Percentiles rank a stretch among this genome's conserved stretches.
Conservation (phyloP, 1,140 invertebrate genomes). For the Leptonema lineaticorne region DNA sequence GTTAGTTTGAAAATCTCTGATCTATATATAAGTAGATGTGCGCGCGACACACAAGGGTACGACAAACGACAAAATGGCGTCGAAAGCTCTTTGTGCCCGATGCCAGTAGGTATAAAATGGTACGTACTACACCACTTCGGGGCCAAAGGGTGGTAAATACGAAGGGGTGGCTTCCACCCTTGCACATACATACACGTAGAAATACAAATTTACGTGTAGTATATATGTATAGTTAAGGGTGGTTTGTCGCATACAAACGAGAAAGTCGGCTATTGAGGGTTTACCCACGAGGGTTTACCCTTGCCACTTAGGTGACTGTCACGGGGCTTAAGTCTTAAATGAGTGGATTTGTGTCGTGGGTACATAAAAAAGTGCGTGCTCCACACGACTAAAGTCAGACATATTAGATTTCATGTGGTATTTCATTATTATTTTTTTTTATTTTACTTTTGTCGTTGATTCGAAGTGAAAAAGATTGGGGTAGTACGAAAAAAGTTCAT, state of each 20-base stretch:
- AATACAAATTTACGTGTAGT: neutral
- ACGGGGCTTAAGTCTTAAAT: slow-evolving; percentile 26
- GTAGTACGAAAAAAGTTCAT: slow-evolving; percentile 7
- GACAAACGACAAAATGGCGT: slow-evolving; percentile 41
- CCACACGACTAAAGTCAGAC: neutral
- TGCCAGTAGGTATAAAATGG: slow-evolving; percentile 12
- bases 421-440: neutral
- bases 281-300: slow-evolving; percentile 20
- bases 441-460: neutral
- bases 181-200: neutral
- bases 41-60: slow-evolving; percentile 9
- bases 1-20: no score
- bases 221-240: neutral
- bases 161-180: slow-evolving; percentile 9
- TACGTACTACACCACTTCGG: slow-evolving; percentile 10
- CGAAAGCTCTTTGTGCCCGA: slow-evolving; percentile 34
- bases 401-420: slow-evolving; percentile 9
- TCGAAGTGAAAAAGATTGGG: neutral
- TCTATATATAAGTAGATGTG: neutral
- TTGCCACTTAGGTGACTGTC: slow-evolving; percentile 21
- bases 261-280: neutral
- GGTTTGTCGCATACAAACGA: neutral
- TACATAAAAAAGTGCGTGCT: neutral
- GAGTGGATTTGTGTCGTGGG: slow-evolving; percentile 9
- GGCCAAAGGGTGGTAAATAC: neutral